A percentile compares a stretch with the other conserved stretches of the same genome.
phyloP scores from a whole-genome alignment of 2,113 vertebrate species.

The Canis aureus region DNA sequence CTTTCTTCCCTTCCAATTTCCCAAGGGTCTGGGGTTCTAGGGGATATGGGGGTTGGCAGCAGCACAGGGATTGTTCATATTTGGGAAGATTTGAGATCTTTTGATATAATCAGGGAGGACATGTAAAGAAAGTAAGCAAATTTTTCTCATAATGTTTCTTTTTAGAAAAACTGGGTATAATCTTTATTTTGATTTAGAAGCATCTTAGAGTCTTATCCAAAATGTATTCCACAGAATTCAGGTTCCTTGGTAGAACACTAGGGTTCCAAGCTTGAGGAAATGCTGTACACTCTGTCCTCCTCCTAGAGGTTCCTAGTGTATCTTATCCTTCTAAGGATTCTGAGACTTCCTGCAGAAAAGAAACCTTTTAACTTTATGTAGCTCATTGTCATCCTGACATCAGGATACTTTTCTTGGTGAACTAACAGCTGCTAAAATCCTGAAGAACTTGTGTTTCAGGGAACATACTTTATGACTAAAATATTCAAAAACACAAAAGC shows the following conservation, averaged over 20 bases:
- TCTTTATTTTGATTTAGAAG: constrained; percentile 18
- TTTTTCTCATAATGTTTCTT: no score
- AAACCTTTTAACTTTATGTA: not conserved
- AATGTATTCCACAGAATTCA: not conserved
- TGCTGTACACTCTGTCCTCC: accelerated
- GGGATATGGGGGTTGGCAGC: accelerated
- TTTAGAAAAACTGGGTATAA: not conserved
- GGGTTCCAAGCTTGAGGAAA: not conserved
- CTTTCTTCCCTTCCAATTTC: not conserved
- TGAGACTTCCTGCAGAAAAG: not conserved
- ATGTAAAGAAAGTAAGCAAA: not conserved
- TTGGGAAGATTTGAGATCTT: not conserved
- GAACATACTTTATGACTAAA: not conserved
- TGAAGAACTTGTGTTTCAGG: not conserved
- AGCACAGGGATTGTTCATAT: not conserved
- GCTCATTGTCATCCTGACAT: not conserved
- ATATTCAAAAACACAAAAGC: not conserved
- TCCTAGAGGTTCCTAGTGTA: not conserved
- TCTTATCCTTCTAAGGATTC: not conserved
- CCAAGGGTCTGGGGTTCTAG: not conserved
- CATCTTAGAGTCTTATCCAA: not conserved
- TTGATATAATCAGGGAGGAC: not conserved
- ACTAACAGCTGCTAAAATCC: not conserved
- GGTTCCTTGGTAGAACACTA: not conserved
- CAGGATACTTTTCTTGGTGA: not conserved